Base-by-base conservation (phyloP, 2,888 invertebrate genomes). In the Luffia ferchaultella region DNA sequence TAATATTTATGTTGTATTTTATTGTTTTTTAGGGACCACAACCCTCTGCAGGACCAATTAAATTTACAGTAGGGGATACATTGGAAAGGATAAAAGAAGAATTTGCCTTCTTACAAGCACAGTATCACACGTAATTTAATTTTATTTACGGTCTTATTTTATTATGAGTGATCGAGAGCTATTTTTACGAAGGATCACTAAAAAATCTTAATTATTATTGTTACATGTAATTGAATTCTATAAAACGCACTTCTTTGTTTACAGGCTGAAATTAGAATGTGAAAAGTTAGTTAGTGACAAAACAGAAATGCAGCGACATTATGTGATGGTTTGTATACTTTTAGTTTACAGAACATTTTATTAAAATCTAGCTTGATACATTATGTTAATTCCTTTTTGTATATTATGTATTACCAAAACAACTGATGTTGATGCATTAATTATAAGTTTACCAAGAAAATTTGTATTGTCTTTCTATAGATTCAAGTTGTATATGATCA, bases 301-400 rank as follows among this genome's bases (percentile, higher is more conserved):
- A 87, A 97, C 97, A 64, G 97, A 97, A 88, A 96, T 98, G 92
- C 97, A 98, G 84, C 88, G 98, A 82, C 97, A 98, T 88, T 98
- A 97, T 88, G 97, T 97, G 66, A 97, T 98, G 97, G 97, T 97
- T 88, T 90, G 58, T 55, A 51, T 62, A 15, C n/a, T n/a, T n/a
- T n/a, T n/a, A n/a, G n/a, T n/a, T n/a, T n/a, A n/a, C n/a, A n/a
- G n/a, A n/a, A n/a, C n/a, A n/a, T n/a, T n/a, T n/a, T n/a, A n/a
- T n/a, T n/a, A n/a, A n/a, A n/a, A n/a, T n/a, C n/a, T n/a, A n/a
- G n/a, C n/a, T n/a, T n/a, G n/a, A n/a, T n/a, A n/a, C n/a, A n/a
- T n/a, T n/a, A n/a, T n/a, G n/a, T n/a, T n/a, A n/a, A n/a, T n/a
- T n/a, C n/a, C n/a, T n/a, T n/a, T n/a, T n/a, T n/a, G n/a, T n/a